phyloP scores from a whole-genome alignment of 2,113 vertebrate species.

The Oenanthe melanoleuca region DNA sequence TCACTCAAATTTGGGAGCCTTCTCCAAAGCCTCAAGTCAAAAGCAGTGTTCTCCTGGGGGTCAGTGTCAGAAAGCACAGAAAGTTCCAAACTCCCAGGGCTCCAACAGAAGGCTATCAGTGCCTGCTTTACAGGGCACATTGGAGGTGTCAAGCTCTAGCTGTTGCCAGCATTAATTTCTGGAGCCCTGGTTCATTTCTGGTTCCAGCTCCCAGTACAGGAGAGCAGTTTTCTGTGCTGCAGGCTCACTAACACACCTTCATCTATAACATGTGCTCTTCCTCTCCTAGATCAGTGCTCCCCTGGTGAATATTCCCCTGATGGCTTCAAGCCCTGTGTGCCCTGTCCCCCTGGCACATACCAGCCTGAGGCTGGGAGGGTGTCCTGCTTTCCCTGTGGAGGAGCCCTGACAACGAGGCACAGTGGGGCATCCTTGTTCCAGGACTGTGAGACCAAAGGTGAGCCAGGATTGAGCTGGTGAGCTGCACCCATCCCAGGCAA shows the following conservation, averaged over 20 bases:
- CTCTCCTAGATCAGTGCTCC: conserved; percentile 83
- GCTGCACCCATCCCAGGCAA: rapidly evolving
- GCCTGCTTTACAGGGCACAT: background rate
- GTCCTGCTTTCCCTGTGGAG: conserved; percentile 89
- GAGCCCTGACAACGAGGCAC: conserved; percentile 85
- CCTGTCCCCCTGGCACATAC: conserved; percentile 86
- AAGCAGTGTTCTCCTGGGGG: too few relatives aligned
- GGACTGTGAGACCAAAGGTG: conserved; percentile 96
- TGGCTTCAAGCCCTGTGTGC: conserved; percentile 88
- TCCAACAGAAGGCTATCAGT: background rate
- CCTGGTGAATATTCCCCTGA: conserved; percentile 89
- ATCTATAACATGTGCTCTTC: background rate
- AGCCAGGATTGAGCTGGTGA: background rate
- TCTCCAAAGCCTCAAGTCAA: too few relatives aligned
- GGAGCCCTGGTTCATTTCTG: background rate
- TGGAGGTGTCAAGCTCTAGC: background rate
- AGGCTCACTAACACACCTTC: background rate
- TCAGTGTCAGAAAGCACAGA: too few relatives aligned
- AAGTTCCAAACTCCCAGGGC: too few relatives aligned
- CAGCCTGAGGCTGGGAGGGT: conserved; percentile 91
- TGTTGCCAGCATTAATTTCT: background rate
- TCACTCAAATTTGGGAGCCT: too few relatives aligned
- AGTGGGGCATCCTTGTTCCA: conserved; percentile 84
- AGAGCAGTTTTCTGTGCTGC: background rate
- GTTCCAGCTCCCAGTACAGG: background rate